Base-by-base conservation (phyloP, 1,140 invertebrate species). In the Drosophila mojavensis region DNA sequence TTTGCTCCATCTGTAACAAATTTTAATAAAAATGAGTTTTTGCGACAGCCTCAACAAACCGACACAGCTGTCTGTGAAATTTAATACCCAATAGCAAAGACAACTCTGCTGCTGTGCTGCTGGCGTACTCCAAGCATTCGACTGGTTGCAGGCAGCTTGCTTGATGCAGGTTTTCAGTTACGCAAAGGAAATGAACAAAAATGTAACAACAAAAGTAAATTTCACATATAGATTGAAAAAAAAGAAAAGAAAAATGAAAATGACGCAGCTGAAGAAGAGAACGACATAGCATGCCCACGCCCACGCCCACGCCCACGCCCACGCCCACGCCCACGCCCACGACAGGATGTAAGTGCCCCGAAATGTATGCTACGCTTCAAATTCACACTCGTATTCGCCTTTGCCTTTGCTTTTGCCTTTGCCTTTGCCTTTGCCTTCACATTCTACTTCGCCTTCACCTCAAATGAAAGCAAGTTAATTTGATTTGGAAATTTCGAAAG, bases 381-480 rank as follows among this genome's bases (percentile, higher is more conserved):
- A 75, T 59, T 58, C 54, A 30, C 61, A 53, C 5, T 50, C 47
- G 17, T 10, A 4, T 50, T 53, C 50, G 13, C 50, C 6, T 30
- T 7, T 9, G 33, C 50, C 13, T 54, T 45, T 17, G 5, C 10
- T 17, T 1, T 43, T 30, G 4, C 28, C 13, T 13, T 41, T 41
- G 7, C 39, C 39, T 10, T 50, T 9, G 1, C 50, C 5, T 54
- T 45, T 17, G 11, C 10, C 33, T 58, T 39, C 28, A 43, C 39
- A 33, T 6, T 30, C 28, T 5, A 1, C 13, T 51, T 28, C 9
- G 9, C 33, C 33, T 64, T 1, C 61, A 54, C 68, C 61, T 77
- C 77, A 84, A 84, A 84, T 80, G 81, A 84, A 84, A 84, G 81
- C 66, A 79, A 84, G 81, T 80, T 84, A 84, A 84, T 84, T 84